A percentile compares a stretch with the other conserved stretches of the same genome.
These are phyloP conservation scores for Orgyia antiqua DNA, from an alignment of 2,888 invertebrate species.

Conservation along the genomic window DNA sequence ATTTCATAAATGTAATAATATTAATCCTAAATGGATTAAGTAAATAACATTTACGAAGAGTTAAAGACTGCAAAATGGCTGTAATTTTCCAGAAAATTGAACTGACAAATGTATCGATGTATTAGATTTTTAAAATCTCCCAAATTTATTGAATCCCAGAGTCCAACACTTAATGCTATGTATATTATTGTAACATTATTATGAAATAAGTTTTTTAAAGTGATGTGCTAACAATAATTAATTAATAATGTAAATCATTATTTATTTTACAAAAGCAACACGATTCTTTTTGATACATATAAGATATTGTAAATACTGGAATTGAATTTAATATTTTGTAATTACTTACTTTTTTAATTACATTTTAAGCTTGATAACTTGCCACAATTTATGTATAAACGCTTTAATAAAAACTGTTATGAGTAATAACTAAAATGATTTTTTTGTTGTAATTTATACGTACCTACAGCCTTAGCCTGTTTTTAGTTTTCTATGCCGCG, in stretches of 20 bases:
- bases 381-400: too few species aligned
- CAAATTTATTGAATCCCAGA: slow-evolving; percentile 13
- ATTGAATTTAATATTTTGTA: too few species aligned
- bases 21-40: slow-evolving; percentile 15
- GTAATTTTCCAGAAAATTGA: slow-evolving; percentile 27
- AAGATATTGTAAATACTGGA: too few species aligned
- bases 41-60: slow-evolving; percentile 20
- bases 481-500: too few species aligned
- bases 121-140: slow-evolving; percentile 24
- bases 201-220: slow-evolving; percentile 17
- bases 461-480: too few species aligned
- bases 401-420: too few species aligned
- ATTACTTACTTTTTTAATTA: too few species aligned
- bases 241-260: neutral
- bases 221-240: neutral
- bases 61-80: slow-evolving; percentile 29
- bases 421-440: too few species aligned
- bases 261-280: slow-evolving; percentile 1
- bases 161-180: slow-evolving; percentile 7
- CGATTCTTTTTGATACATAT: too few species aligned
- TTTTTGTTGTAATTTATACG: too few species aligned
- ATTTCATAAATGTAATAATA: slow-evolving; percentile 22
- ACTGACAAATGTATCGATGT: slow-evolving; percentile 21
- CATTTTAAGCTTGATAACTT: too few species aligned
- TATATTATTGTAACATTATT: slow-evolving; percentile 15